Evolutionary conservation across 2,888 invertebrate species (phyloP).

Genomic region (Melanostoma mellinum): DNA sequence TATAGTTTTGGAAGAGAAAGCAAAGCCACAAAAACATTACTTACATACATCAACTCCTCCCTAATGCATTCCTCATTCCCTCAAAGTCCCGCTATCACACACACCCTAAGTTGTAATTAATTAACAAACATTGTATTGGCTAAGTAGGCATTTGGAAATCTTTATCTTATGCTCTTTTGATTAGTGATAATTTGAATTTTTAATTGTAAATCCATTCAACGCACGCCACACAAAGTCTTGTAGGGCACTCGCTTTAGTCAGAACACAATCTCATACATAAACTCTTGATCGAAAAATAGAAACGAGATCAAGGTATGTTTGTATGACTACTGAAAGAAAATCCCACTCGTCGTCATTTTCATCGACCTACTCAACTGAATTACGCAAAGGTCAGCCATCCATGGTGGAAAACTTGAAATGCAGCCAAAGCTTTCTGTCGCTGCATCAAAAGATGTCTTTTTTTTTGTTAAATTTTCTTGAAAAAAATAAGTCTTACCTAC

Average conservation of each 20-base stretch:
- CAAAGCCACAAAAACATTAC: not conserved
- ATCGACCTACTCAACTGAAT: conserved; percentile 53
- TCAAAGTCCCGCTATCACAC: conserved; percentile 7
- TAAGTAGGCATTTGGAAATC: conserved; percentile 29
- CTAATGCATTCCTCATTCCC: conserved; percentile 28
- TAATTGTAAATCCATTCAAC: not conserved
- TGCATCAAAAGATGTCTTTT: conserved; percentile 17
- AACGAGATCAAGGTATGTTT: conserved; percentile 63
- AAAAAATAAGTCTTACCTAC: no score
- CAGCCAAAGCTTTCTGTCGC: conserved; percentile 22
- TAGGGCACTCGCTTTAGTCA: not conserved
- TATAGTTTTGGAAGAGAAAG: not conserved
- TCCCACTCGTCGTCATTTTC: conserved; percentile 9
- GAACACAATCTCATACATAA: conserved; percentile 40
- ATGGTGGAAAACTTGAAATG: conserved; percentile 30
- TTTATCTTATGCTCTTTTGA: not conserved
- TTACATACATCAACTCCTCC: not conserved
- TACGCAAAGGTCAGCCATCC: conserved; percentile 60
- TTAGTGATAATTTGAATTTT: not conserved
- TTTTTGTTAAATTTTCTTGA: conserved; percentile 1
- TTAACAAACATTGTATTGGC: conserved; percentile 32
- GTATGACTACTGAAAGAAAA: not conserved
- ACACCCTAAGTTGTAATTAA: conserved; percentile 44
- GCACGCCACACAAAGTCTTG: not conserved
- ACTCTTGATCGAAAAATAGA: conserved; percentile 24